Base-by-base conservation (phyloP, 2,888 invertebrate genomes). In the Shargacucullia verbasci region DNA sequence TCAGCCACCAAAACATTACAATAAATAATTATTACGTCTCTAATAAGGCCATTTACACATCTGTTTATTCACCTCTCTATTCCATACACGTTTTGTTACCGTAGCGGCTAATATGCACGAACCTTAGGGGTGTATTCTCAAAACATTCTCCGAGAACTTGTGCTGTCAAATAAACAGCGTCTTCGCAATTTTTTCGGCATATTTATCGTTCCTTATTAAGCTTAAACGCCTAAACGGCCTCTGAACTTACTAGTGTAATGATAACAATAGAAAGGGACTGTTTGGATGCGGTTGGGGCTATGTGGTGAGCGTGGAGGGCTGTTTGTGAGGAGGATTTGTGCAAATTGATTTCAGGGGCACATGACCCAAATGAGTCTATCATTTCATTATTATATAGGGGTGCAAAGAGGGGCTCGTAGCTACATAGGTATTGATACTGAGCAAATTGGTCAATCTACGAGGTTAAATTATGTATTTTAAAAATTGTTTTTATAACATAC, bases 121-220 rank as follows among this genome's bases (percentile, higher is more conserved):
- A 39, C 41, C 46, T 39, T 39, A 15, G 9, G 31, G n/a, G 27
- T 40, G n/a, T n/a, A 55, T 61, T 45, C 44, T 38, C 35, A 35
- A 9, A 47, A 54, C 33, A 56, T 54, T 47, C 45, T 13, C 7
- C 25, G 29, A 14, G 29, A 27, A 35, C 48, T 43, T 46, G 37
- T 20, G 37, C 59, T 46, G 48, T 39, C 40, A 37, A 52, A 57
- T 52, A 58, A 69, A 62, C 59, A 62, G 39, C 33, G 38, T 60
- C 41, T 52, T 47, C 12, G 48, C 7, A 34, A 52, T 64, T 72
- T 71, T 73, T 73, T 69, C 37, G 63, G 12, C 59, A 68, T 74
- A 74, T 76, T 74, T 76, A 76, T 76, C 39, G 66, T 63, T 59
- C 48, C 66, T 72, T 76, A 74, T 74, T 76, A 74, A 64, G 72